These are phyloP conservation scores for Otus scops DNA, from an alignment of 2,797 vertebrate genomes.

Conservation along the genomic window DNA sequence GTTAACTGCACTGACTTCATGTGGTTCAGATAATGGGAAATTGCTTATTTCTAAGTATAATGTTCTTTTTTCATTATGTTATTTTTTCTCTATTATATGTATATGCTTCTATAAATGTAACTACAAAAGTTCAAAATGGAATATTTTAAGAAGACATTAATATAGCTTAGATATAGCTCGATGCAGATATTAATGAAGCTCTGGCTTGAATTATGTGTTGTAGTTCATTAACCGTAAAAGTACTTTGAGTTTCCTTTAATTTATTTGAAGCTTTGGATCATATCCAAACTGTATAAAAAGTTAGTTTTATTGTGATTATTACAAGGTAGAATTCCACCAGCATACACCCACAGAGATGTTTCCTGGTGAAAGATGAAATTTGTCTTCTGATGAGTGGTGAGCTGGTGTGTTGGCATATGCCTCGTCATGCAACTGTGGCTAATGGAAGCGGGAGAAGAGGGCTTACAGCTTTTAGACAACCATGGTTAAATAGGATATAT, in stretches of 20 bases:
- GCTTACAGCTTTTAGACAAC: background rate
- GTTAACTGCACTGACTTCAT: background rate
- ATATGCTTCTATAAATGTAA: background rate
- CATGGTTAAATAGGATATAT: background rate
- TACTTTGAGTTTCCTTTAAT: background rate
- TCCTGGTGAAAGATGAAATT: background rate
- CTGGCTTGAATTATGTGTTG: background rate
- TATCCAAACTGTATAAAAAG: background rate
- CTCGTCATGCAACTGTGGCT: background rate
- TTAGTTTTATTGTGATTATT: background rate
- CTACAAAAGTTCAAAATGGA: background rate
- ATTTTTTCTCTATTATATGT: background rate
- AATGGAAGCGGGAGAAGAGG: background rate
- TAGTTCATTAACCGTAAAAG: background rate
- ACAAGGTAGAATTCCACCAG: background rate
- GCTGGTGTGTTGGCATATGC: background rate
- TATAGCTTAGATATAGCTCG: background rate
- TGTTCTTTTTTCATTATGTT: background rate
- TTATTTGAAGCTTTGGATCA: background rate
- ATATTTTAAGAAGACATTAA: background rate
- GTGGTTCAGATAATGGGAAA: background rate
- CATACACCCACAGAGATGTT: background rate
- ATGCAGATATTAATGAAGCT: background rate
- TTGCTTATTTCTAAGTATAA: background rate
- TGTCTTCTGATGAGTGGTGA: background rate